Conservation (phyloP, 2,888 invertebrate species). For the Trachelus stipa region DNA sequence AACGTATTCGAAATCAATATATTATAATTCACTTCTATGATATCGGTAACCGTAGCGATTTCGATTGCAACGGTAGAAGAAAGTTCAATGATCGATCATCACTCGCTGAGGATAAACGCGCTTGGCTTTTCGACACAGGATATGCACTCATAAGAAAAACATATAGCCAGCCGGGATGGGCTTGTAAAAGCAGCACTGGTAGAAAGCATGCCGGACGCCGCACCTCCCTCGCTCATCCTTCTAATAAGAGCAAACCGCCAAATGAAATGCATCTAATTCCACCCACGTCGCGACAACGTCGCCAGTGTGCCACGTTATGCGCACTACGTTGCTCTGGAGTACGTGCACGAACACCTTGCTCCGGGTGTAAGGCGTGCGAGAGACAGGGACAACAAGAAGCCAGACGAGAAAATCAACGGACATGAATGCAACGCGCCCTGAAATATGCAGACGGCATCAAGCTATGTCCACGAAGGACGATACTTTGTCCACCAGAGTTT, state of each 20-base stretch:
- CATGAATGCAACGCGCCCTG: conserved; percentile 39
- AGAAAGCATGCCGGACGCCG: not conserved
- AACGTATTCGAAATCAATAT: not conserved
- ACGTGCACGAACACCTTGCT: conserved; percentile 2
- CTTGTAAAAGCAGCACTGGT: not conserved
- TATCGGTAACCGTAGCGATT: not conserved
- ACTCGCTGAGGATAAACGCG: not conserved
- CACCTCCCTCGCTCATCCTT: not conserved
- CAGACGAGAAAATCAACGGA: conserved; percentile 35
- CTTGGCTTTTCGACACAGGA: not conserved
- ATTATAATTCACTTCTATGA: not conserved
- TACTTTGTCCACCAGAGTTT: not conserved
- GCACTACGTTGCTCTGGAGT: not conserved
- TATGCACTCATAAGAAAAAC: conserved; percentile 2
- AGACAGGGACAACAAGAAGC: conserved; percentile 17
- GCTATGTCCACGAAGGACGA: conserved; percentile 32
- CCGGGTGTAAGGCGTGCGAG: conserved; percentile 1
- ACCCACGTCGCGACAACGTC: conserved; percentile 1
- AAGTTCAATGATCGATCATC: not conserved
- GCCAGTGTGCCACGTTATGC: not conserved
- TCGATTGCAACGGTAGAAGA: not conserved
- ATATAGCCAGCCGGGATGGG: not conserved
- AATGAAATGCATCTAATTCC: conserved; percentile 16
- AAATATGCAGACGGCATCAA: conserved; percentile 44
- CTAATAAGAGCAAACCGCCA: conserved; percentile 18